phyloP scores from a whole-genome alignment of 2,797 vertebrate genomes.

The Pseudomugil gertrudae region DNA sequence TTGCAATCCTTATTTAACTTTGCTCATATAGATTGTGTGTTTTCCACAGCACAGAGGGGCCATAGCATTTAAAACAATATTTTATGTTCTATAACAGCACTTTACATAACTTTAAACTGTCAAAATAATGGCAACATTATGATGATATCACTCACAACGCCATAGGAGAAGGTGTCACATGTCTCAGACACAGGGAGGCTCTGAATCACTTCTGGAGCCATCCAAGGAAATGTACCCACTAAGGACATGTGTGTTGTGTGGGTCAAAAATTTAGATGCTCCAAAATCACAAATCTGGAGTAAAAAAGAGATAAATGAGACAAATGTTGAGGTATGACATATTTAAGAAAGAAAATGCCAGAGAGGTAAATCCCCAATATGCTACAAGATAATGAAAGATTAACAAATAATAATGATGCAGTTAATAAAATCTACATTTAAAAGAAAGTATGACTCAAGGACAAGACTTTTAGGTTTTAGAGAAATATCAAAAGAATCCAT shows the following conservation, averaged over 20 bases:
- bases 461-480: neutral
- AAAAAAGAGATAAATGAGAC: neutral
- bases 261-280: slow-evolving; percentile 94
- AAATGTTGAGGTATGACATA: neutral
- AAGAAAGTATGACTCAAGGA: neutral
- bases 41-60: too few relatives aligned
- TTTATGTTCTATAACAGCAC: neutral
- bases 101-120: neutral
- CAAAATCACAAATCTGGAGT: slow-evolving; percentile 96
- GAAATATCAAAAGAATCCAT: neutral
- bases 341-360: neutral
- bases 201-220: slow-evolving; percentile 99
- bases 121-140: neutral
- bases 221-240: slow-evolving; percentile 99
- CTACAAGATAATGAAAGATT: neutral
- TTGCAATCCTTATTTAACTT: too few relatives aligned
- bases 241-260: slow-evolving; percentile 99
- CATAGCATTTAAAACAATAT: neutral
- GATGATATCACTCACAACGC: slow-evolving; percentile 81
- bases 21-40: too few relatives aligned
- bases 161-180: slow-evolving; percentile 96
- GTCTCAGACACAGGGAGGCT: slow-evolving; percentile 97
- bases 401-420: neutral
- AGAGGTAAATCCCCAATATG: too few relatives aligned
- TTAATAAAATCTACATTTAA: neutral